Base-by-base conservation (phyloP, 2,113 vertebrate genomes). In the Cyprinodon variegatus region DNA sequence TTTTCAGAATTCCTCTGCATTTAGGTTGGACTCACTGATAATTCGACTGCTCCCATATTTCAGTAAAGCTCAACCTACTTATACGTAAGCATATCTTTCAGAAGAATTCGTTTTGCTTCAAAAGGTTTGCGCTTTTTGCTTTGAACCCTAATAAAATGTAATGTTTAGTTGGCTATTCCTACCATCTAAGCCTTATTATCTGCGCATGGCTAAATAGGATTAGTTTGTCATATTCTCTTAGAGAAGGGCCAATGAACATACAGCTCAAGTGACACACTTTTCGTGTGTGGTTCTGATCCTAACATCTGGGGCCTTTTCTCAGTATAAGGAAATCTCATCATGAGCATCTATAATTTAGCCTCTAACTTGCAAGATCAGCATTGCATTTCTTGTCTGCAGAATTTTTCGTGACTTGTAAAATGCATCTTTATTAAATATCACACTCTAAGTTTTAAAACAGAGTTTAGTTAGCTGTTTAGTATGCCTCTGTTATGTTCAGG, bases 211-310 rank as follows among this genome's bases (percentile, higher is more conserved):
- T 10, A 1, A 13, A 22, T 22, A 41, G 43, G 61, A 48, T 84
- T 38, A 68, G 20, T 57, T 65, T 81, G 62, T 82, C 65, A 72
- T 72, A 70, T 83, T 57, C 65, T 77, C n/a, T 89, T 77, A 75
- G 57, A 74, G 29, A 45, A 15, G 39, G n/a, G 68, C 14, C 68
- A 83, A 87, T 57, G 46, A 79, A 64, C 72, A 78, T 50, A 43
- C 62, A 61, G 37, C 0, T 0, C 59, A 76, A 36, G 43, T 4
- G 62, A 50, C 4, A 2, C 40, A 59, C 61, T 74, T 45, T 10
- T 69, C 39, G 73, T 65, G 38, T 20, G 65, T 68, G 46, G 65
- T 76, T 40, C 46, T n/a, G 0, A 39, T 65, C 17, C 62, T 61
- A 50, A 50, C 53, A 79, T 78, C 72, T 66, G 45, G 50, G 38